Evolutionary conservation across 2,888 invertebrate species (phyloP), one percentile per base, ranked within the genome.

Genomic region (Malacosoma neustria): DNA sequence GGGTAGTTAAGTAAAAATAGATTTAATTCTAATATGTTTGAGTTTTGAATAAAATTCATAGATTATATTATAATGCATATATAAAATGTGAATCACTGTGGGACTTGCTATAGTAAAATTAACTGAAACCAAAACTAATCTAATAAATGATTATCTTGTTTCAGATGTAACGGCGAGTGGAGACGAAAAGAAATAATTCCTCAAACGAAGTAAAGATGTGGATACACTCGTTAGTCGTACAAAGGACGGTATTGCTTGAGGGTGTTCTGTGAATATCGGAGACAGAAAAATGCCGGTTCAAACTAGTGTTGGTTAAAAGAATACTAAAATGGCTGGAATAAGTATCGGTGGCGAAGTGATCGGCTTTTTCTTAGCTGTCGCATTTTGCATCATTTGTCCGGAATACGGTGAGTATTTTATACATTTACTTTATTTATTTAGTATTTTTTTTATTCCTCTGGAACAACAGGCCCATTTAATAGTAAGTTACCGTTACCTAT

Each of bases 251-350:
- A 61, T 60, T 54, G 48, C 50, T 48, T 56, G 52, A 52, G 46
- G 51, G 60, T 58, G 64, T 69, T 58, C 63, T 72, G 69, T 75
- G 69, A 64, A 57, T 51, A 64, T 60, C 62, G 62, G 57, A 67
- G 58, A 71, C 43, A 61, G 71, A 54, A 65, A 72, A 71, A 82
- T 84, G 84, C 71, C 72, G 69, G 63, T 80, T 57, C 69, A 71
- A 67, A 66, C 74, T 54, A 82, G 74, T 60, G 74, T 80, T 54
- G 80, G 84, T 71, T 85, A 73, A 81, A 62, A 51, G 62, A 71
- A 72, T 61, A 63, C 59, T 63, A 76, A 75, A 69, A 85, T 85
- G 84, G 82, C 74, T 70, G 65, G 63, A 62, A 77, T 73, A 69
- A 68, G 73, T 53, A 69, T 72, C 45, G 73, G 71, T 41, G 72